These are phyloP conservation scores for Pseudomyrmex flavicornis DNA, from an alignment of 1,140 invertebrate genomes.

Conservation along the genomic window DNA sequence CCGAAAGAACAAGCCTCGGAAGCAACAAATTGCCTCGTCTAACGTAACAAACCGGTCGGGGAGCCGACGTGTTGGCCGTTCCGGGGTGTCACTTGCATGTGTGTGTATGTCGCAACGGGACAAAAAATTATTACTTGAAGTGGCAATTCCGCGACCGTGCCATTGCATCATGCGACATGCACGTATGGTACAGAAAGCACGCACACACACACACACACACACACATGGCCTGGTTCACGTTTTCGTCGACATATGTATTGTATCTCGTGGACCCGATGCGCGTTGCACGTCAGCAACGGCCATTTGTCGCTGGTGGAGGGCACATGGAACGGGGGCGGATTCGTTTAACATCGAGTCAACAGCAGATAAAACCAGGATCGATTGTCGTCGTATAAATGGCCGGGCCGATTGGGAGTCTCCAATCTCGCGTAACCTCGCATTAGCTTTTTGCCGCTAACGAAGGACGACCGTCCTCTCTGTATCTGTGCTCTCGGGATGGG, in stretches of 20 bases:
- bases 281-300: constrained; percentile 63
- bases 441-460: constrained; percentile 71
- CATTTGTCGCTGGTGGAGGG: constrained; percentile 65
- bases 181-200: constrained; percentile 8
- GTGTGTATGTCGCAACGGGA: constrained; percentile 8
- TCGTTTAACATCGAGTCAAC: constrained; percentile 76
- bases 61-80: constrained; percentile 52
- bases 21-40: constrained; percentile 75
- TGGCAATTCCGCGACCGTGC: constrained; percentile 37
- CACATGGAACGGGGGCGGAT: constrained; percentile 60
- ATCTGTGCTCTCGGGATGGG: constrained; percentile 5
- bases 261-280: constrained; percentile 40
- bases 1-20: constrained; percentile 44
- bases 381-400: constrained; percentile 65
- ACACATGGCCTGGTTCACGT: constrained; percentile 10
- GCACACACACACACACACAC: not conserved
- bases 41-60: constrained; percentile 75
- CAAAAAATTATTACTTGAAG: constrained; percentile 76
- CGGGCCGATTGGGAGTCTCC: constrained; percentile 63
- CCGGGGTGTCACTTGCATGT: constrained; percentile 57
- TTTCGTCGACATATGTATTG: constrained; percentile 53
- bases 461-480: constrained; percentile 56
- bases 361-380: constrained; percentile 73
- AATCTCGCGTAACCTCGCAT: constrained; percentile 69
- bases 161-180: constrained; percentile 9